A percentile compares a stretch with the other conserved stretches of the same genome.
These are phyloP conservation scores for Drosophila lacicola DNA, from an alignment of 2,888 invertebrate genomes.

Conservation along the genomic window DNA sequence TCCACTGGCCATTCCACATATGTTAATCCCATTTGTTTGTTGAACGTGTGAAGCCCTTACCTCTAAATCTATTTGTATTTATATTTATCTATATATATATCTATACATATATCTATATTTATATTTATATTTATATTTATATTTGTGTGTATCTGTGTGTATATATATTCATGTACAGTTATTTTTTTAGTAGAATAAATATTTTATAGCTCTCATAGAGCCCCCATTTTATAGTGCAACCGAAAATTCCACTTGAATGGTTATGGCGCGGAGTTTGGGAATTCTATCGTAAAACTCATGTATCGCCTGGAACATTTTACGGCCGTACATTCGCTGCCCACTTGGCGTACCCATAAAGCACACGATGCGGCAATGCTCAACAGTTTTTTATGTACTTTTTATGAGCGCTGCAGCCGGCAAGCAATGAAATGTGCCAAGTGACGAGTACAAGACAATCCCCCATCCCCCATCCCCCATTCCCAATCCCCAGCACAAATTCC, in stretches of 20 bases:
- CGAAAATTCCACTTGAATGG: constrained; percentile 43
- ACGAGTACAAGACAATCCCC: constrained; percentile 41
- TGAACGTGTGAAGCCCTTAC: constrained; percentile 42
- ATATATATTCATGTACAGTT: constrained; percentile 72
- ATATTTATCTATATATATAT: constrained; percentile 40
- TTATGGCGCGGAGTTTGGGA: constrained; percentile 16
- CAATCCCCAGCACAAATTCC: constrained; percentile 16
- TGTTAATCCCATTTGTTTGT: constrained; percentile 69
- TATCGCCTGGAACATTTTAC: constrained; percentile 43
- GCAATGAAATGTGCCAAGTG: constrained; percentile 58
- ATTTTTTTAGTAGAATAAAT: constrained; percentile 79
- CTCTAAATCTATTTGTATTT: constrained; percentile 50
- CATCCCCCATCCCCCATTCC: background rate
- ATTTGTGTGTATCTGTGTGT: constrained; percentile 40
- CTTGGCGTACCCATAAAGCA: constrained; percentile 44
- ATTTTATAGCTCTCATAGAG: constrained; percentile 81
- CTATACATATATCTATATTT: constrained; percentile 27
- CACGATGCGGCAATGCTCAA: constrained; percentile 46
- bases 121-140: constrained; percentile 50
- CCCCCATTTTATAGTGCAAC: constrained; percentile 72
- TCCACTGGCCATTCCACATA: constrained; percentile 13
- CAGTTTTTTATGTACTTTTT: constrained; percentile 75
- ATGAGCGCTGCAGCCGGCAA: constrained; percentile 54
- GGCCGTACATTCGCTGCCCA: constrained; percentile 56
- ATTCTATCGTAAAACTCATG: constrained; percentile 49